phyloP scores from a whole-genome alignment of 1,140 invertebrate species.

The Paraescarpia echinospica region DNA sequence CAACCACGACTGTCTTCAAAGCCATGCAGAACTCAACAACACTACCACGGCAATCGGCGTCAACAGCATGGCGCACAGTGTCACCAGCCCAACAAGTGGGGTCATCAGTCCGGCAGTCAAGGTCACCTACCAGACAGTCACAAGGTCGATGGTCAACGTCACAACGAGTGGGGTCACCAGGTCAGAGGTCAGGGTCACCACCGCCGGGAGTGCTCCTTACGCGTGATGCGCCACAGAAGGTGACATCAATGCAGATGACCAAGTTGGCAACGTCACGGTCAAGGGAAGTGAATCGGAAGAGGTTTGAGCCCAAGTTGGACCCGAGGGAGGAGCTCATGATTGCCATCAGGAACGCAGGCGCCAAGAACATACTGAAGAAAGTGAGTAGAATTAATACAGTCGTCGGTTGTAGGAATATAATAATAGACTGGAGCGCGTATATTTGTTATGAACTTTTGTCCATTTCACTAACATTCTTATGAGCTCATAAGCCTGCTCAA shows the following conservation, averaged over 20 bases:
- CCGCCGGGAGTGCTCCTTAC: background rate
- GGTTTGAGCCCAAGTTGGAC: constrained; percentile 58
- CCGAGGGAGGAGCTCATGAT: constrained; percentile 69
- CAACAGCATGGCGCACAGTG: background rate
- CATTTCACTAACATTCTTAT: too few relatives aligned
- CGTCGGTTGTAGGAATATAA: background rate
- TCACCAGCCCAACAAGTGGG: background rate
- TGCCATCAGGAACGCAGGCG: constrained; percentile 73
- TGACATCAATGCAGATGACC: constrained; percentile 12
- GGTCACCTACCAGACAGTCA: background rate
- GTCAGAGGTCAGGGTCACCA: constrained; percentile 27
- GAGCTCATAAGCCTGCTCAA: too few relatives aligned
- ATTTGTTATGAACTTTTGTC: too few relatives aligned
- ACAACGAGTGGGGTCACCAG: background rate
- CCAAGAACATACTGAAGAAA: constrained; percentile 63
- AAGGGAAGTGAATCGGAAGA: constrained; percentile 26
- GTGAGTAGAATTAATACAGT: constrained; percentile 51
- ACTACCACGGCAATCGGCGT: background rate
- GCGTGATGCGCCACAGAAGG: background rate
- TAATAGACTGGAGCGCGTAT: too few relatives aligned
- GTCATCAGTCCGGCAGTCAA: background rate
- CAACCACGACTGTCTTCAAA: constrained; percentile 7
- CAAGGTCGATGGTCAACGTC: background rate
- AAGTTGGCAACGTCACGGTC: constrained; percentile 25
- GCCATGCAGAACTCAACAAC: background rate